phyloP scores from a whole-genome alignment of 2,888 invertebrate species.

The Temnothorax rugatulus region DNA sequence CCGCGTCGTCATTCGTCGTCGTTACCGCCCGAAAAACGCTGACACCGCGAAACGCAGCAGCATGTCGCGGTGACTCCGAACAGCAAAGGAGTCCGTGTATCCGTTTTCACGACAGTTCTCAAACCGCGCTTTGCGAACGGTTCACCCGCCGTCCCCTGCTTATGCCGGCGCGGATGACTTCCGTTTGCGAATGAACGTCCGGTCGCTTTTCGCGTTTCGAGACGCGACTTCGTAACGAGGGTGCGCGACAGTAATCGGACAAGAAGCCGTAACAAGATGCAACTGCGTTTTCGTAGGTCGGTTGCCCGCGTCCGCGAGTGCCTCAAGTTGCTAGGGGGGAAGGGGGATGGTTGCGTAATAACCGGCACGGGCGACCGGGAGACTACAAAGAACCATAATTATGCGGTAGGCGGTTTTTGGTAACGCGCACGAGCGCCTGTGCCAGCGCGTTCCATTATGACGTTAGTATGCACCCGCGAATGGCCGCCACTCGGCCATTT shows the following conservation, averaged over 20 bases:
- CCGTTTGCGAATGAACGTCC: constrained; percentile 21
- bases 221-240: constrained; percentile 8
- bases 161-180: neutral
- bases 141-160: neutral
- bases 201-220: constrained; percentile 3
- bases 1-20: constrained; percentile 43
- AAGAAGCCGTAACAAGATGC: constrained; percentile 27
- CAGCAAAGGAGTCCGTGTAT: constrained; percentile 19
- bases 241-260: constrained; percentile 32
- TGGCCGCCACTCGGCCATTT: constrained; percentile 68
- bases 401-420: constrained; percentile 62
- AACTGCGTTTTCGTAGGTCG: neutral
- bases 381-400: constrained; percentile 65
- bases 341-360: constrained; percentile 49
- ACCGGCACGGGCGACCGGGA: neutral
- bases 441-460: constrained; percentile 68
- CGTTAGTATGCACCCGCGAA: constrained; percentile 68
- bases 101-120: constrained; percentile 21
- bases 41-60: constrained; percentile 39
- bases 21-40: constrained; percentile 51
- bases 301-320: neutral
- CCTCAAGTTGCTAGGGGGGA: constrained; percentile 25
- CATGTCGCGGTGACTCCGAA: constrained; percentile 26
- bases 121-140: constrained; percentile 16
- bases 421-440: constrained; percentile 17